Evolutionary conservation across 2,797 vertebrate species (phyloP).

Genomic region (Sebastes miniatus): DNA sequence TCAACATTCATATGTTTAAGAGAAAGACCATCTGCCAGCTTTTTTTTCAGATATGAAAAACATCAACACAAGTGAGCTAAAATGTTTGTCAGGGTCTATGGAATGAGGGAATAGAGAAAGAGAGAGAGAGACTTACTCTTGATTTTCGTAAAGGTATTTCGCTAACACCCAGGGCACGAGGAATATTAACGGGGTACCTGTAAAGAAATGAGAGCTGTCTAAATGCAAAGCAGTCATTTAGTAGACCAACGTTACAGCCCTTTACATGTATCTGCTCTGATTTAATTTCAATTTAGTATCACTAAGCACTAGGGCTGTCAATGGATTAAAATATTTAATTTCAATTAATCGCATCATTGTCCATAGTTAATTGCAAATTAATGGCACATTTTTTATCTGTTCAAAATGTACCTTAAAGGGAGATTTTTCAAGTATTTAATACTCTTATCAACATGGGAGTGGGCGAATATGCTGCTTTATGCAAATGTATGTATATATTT

Average conservation of each 20-base stretch:
- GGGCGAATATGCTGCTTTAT: no score
- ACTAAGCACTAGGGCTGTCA: background rate
- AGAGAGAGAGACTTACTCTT: constrained; percentile 86
- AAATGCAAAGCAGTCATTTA: constrained; percentile 12
- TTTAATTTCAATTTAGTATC: background rate
- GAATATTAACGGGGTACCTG: constrained; percentile 92
- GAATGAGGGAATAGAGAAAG: background rate
- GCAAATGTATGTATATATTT: no score
- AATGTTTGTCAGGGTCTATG: background rate
- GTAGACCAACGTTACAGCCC: background rate
- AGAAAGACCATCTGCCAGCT: background rate
- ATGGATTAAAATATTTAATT: background rate
- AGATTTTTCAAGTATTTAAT: no score
- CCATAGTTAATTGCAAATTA: background rate
- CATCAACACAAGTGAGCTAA: background rate
- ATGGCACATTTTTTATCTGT: background rate
- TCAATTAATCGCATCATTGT: no score
- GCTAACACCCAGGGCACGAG: constrained; percentile 89
- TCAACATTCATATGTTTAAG: constrained; percentile 8
- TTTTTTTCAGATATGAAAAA: background rate
- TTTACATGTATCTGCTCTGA: background rate
- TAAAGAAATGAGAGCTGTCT: constrained; percentile 30
- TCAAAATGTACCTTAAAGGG: background rate
- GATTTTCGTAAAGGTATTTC: constrained; percentile 92
- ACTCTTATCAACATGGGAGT: no score